Evolutionary conservation across 1,140 invertebrate genomes (phyloP).

Genomic region (Camponotus vicinus): DNA sequence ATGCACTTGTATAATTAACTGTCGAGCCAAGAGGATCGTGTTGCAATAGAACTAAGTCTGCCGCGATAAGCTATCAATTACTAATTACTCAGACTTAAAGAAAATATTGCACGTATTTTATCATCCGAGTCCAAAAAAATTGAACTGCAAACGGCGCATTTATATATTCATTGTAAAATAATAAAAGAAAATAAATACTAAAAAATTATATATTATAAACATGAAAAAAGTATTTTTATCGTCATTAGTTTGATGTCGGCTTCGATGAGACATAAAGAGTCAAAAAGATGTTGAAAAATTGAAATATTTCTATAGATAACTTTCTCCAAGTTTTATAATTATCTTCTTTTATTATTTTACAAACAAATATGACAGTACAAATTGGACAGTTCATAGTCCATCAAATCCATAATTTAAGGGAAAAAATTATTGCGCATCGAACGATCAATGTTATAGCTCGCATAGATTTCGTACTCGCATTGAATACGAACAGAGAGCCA

Average conservation of each 20-base stretch:
- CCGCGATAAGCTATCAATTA: slow-evolving; percentile 40
- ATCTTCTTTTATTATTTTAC: background rate
- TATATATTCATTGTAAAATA: background rate
- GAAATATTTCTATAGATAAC: background rate
- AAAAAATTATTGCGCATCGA: slow-evolving; percentile 1
- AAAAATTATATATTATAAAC: background rate
- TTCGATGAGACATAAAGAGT: background rate
- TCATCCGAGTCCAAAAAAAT: background rate
- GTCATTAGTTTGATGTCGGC: background rate
- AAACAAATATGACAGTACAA: background rate
- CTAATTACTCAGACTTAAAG: slow-evolving; percentile 1
- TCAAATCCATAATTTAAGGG: background rate
- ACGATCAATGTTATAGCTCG: background rate
- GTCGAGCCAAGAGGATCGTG: background rate
- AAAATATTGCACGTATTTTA: background rate
- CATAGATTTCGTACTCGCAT: slow-evolving; percentile 24
- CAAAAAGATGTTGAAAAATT: background rate
- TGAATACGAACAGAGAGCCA: background rate
- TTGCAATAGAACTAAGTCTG: slow-evolving; percentile 13
- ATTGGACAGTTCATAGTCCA: background rate
- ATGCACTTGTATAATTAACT: slow-evolving; percentile 40
- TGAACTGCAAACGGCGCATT: background rate
- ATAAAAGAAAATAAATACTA: background rate
- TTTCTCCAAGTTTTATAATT: no score
- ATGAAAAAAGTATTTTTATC: background rate